Conservation (phyloP, 2,888 invertebrate genomes). For the Tenthredo amoena region DNA sequence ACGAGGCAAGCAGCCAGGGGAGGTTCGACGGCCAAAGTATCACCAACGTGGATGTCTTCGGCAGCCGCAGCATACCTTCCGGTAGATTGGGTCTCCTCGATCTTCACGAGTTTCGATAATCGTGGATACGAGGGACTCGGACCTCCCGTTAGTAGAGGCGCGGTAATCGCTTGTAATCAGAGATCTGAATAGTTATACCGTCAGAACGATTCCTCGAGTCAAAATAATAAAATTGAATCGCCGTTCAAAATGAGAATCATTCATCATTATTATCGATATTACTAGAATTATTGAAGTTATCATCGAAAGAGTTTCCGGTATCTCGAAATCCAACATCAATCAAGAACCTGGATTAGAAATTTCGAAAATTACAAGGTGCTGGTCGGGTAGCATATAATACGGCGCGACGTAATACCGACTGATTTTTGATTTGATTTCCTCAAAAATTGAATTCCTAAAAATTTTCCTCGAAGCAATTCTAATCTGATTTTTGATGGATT, state of each 20-base stretch:
- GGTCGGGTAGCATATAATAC: neutral
- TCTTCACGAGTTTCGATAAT: conserved; percentile 82
- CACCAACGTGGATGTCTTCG: conserved; percentile 83
- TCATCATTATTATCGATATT: neutral
- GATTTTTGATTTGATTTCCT: no score
- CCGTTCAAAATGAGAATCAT: neutral
- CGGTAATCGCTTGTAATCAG: conserved; percentile 23
- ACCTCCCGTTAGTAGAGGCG: conserved; percentile 79
- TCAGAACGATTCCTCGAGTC: conserved; percentile 3
- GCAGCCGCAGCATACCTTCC: conserved; percentile 87
- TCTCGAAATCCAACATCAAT: neutral
- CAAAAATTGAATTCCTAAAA: no score
- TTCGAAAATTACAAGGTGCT: neutral
- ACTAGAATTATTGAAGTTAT: neutral
- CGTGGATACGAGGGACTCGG: conserved; percentile 80
- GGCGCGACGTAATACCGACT: neutral
- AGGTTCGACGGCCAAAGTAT: conserved; percentile 85
- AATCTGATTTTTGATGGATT: neutral
- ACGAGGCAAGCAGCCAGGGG: conserved; percentile 88
- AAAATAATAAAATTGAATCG: neutral
- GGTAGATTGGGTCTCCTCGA: conserved; percentile 81
- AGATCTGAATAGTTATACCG: conserved; percentile 56
- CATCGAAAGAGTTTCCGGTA: neutral
- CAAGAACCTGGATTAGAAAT: neutral
- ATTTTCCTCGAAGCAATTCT: neutral